A percentile compares a stretch with the other conserved stretches of the same genome.
These are phyloP conservation scores for Drosophila arizonae DNA, from an alignment of 1,140 invertebrate species.

Conservation along the genomic window DNA sequence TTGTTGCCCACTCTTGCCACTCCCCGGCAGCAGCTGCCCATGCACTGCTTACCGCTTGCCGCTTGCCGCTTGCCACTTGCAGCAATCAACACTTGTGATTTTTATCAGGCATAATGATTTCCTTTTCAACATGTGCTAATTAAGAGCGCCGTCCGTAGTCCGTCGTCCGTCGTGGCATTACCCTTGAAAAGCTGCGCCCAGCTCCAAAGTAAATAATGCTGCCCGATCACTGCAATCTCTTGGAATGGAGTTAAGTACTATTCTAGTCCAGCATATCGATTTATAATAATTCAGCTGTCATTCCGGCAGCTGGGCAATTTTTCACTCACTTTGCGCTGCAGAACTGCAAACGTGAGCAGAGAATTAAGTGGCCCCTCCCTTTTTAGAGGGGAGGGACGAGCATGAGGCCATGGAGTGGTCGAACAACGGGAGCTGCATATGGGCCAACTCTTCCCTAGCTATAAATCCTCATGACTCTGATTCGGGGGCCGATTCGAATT, in stretches of 20 bases:
- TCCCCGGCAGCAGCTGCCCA: not conserved
- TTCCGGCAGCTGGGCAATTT: constrained; percentile 73
- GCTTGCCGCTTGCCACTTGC: not conserved
- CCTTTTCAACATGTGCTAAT: constrained; percentile 80
- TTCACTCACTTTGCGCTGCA: constrained; percentile 54
- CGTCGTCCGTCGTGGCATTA: constrained; percentile 2
- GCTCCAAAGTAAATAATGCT: constrained; percentile 6
- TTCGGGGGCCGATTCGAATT: constrained; percentile 13
- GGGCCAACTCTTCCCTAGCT: not conserved
- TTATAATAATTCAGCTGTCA: constrained; percentile 82
- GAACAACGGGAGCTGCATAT: not conserved
- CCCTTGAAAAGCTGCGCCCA: constrained; percentile 23
- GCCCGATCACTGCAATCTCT: constrained; percentile 5
- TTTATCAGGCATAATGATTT: constrained; percentile 80
- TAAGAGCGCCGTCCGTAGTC: constrained; percentile 44
- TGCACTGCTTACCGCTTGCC: not conserved
- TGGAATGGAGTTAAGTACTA: not conserved
- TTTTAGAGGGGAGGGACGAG: not conserved
- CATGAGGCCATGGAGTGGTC: not conserved
- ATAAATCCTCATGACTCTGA: constrained; percentile 17
- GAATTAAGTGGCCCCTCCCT: constrained; percentile 71
- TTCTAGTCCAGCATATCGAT: constrained; percentile 60
- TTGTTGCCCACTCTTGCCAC: constrained; percentile 45
- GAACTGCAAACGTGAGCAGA: constrained; percentile 79
- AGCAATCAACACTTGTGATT: constrained; percentile 80